Evolutionary conservation across 2,888 invertebrate genomes (phyloP), one percentile per base, ranked within the genome.

Genomic region (Drymonia ruficornis): DNA sequence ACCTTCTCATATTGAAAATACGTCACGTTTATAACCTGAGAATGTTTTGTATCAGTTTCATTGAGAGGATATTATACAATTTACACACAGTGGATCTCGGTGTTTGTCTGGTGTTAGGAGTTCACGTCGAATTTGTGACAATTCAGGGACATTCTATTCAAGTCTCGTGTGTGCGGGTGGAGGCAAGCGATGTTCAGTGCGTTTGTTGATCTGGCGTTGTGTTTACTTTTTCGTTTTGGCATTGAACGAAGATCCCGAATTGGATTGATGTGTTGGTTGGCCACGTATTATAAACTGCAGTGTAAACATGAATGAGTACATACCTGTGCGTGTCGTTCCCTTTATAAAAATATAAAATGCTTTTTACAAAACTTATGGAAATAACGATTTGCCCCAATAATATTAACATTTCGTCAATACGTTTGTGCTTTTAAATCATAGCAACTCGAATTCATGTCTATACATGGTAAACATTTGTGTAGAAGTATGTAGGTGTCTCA

Each of bases 191-290:
- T 80, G 74, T 76, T 73, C 70, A 76, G 78, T 80, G 78, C 79
- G 80, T 83, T 84, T 82, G 80, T 87, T 85, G 84, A 84, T 80
- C 80, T 83, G 80, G 75, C 76, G 78, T 73, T 81, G 78, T 88
- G 87, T 91, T 91, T 91, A 89, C 84, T 84, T 90, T 89, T 83
- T 81, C 70, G 70, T 80, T 84, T 85, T 89, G 90, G 86, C 86
- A 88, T 84, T 86, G 85, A 79, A 81, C 82, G 83, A 81, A 78
- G 81, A 77, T 87, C 82, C 83, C 81, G 82, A 87, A 85, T 86
- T 84, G 87, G 83, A 85, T 84, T 81, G 76, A 79, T 79, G 81
- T 80, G 80, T 72, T 74, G 72, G 78, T 82, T 82, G 81, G 82
- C 80, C 79, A 80, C 76, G 74, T 78, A 79, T 75, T 78, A 69